Evolutionary conservation across 2,888 invertebrate species (phyloP).

Genomic region (Yponomeuta cagnagella): DNA sequence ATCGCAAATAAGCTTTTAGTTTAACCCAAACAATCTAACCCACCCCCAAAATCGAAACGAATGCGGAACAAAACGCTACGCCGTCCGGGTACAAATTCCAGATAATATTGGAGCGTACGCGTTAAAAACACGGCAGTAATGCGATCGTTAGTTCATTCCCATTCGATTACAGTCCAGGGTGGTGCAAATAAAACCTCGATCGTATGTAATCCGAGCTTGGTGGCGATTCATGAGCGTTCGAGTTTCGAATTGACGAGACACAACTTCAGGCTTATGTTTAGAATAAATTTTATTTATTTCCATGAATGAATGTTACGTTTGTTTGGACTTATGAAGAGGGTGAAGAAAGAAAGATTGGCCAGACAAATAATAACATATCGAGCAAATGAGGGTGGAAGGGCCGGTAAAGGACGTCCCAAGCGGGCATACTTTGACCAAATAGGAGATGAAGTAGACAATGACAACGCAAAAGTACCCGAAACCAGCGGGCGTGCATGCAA

Average conservation of each 20-base stretch:
- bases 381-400: no score
- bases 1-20: background rate
- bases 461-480: no score
- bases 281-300: no score
- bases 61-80: background rate
- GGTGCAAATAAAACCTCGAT: conserved; percentile 19
- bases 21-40: background rate
- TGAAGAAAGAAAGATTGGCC: no score
- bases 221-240: background rate
- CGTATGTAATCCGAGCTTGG: conserved; percentile 18
- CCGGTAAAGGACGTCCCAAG: no score
- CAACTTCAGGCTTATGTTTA: no score
- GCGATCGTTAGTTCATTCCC: conserved; percentile 20
- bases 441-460: no score
- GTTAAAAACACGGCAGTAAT: conserved; percentile 19
- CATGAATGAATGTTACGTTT: no score
- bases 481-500: no score
- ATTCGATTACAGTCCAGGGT: conserved; percentile 21
- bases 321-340: no score
- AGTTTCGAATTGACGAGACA: background rate
- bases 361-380: no score
- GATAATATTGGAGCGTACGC: conserved; percentile 5
- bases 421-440: no score
- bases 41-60: background rate
- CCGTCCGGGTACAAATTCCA: conserved; percentile 21